Base-by-base conservation (phyloP, 2,797 vertebrate genomes). In the Sarcoramphus papa region DNA sequence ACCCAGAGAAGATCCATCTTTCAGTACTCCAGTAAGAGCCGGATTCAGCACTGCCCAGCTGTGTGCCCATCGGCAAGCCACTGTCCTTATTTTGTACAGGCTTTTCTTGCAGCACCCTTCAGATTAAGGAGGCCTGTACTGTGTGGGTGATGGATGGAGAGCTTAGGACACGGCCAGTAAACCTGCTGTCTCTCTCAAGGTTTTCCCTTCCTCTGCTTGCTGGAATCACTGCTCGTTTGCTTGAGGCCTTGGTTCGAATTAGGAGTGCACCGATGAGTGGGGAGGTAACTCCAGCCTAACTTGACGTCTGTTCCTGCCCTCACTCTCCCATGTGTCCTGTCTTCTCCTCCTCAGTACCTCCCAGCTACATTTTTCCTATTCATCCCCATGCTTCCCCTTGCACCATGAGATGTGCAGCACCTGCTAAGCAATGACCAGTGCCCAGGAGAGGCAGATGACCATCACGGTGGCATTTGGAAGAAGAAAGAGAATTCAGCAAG, bases 401-500 rank as follows among this genome's bases (percentile, higher is more conserved):
- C 41, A 69, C 20, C 47, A 11, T 2, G 10, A 68, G 12, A 9
- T 9, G 7, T 48, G 11, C 31, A 62, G 41, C 35, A 63, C 50
- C 28, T 0, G 0, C 35, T 35, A 67, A 85, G 31, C 35, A 62
- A 40, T 9, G 30, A 22, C 25, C 23, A 24, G 43, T 40, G 57
- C n/a, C 28, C 28, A 31, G 59, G 17, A 80, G 25, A 45, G 33
- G 9, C 27, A 56, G 2, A 0, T 64, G 30, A 40, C 23, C 9
- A 12, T 48, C 54, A 17, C 0, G 2, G 4, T 68, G 20, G 7
- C 19, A 12, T 3, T 1, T 0, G 45, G 41, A 85, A 75, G 47
- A 69, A 57, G 21, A 68, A 54, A 81, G 9, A 1, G 4, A 93
- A 59, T 81, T 74, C 65, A 78, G 30, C 23, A 16, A 57, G 54